These are phyloP conservation scores for Rhyzopertha dominica DNA, from an alignment of 1,140 invertebrate species.

Conservation along the genomic window DNA sequence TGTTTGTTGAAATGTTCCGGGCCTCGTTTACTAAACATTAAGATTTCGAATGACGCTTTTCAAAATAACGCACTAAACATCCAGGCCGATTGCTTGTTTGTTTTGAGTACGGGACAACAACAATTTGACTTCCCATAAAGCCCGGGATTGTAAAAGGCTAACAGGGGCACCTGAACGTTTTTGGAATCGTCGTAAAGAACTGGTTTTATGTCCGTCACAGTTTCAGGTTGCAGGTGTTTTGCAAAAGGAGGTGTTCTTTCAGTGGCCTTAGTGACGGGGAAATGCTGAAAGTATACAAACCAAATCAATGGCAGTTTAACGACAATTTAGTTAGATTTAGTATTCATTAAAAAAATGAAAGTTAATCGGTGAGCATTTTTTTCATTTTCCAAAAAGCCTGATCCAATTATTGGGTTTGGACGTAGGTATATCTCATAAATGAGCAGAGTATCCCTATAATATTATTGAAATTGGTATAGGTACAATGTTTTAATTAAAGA, in stretches of 20 bases:
- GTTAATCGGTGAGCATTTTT: too few relatives aligned
- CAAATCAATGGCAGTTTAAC: background rate
- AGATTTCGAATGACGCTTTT: slow-evolving; percentile 41
- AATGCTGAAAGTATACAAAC: background rate
- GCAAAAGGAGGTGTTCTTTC: slow-evolving; percentile 22
- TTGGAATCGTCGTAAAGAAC: slow-evolving; percentile 19
- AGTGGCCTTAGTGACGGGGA: slow-evolving; percentile 19
- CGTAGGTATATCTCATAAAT: too few relatives aligned
- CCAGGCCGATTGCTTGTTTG: slow-evolving; percentile 33
- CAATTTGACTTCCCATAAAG: slow-evolving; percentile 27
- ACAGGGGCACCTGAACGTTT: slow-evolving; percentile 19
- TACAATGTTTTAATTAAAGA: too few relatives aligned
- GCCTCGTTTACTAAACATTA: slow-evolving; percentile 39
- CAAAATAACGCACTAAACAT: slow-evolving; percentile 39
- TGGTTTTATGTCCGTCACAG: too few relatives aligned
- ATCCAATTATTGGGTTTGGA: too few relatives aligned
- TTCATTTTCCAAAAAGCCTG: too few relatives aligned
- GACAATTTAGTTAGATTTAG: too few relatives aligned
- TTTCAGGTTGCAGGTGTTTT: background rate
- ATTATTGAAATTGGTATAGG: too few relatives aligned
- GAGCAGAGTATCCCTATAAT: too few relatives aligned
- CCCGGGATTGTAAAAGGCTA: slow-evolving; percentile 17
- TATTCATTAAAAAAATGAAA: too few relatives aligned
- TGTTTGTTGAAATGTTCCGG: slow-evolving; percentile 37
- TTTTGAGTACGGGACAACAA: slow-evolving; percentile 29